These are phyloP conservation scores for Cheilosia scutellata DNA, from an alignment of 2,888 invertebrate species.

Conservation along the genomic window DNA sequence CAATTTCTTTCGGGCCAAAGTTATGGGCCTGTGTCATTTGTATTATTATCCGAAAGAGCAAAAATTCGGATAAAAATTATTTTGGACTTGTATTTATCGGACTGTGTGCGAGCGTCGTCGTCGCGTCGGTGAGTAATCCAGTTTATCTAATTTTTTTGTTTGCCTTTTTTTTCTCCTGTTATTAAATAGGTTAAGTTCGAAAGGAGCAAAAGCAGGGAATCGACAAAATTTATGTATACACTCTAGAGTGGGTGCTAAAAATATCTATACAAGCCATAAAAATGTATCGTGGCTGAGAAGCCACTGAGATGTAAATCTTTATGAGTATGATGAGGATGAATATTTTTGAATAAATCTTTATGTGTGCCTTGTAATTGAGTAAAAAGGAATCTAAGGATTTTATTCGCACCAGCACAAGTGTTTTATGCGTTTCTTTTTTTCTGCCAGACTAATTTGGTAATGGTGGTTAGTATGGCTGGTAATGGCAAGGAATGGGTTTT, in stretches of 20 bases:
- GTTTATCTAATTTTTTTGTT: slow-evolving; percentile 15
- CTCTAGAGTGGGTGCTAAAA: slow-evolving; percentile 44
- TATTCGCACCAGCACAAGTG: not conserved
- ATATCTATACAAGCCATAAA: slow-evolving; percentile 37
- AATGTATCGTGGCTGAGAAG: slow-evolving; percentile 39
- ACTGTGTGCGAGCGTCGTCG: not conserved
- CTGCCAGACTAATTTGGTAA: slow-evolving; percentile 36
- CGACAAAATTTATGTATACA: slow-evolving; percentile 48
- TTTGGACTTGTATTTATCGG: slow-evolving; percentile 28
- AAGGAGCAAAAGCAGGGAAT: slow-evolving; percentile 3
- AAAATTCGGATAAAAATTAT: slow-evolving; percentile 32
- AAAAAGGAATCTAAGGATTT: slow-evolving; percentile 30
- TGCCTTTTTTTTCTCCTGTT: slow-evolving; percentile 9
- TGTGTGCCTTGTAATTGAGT: slow-evolving; percentile 54
- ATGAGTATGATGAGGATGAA: slow-evolving; percentile 53
- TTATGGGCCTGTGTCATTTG: slow-evolving; percentile 50
- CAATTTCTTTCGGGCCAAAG: not conserved
- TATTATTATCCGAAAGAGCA: slow-evolving; percentile 43
- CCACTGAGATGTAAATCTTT: slow-evolving; percentile 51
- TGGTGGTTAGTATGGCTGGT: not conserved
- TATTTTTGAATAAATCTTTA: slow-evolving; percentile 65
- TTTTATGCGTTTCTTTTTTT: slow-evolving; percentile 28
- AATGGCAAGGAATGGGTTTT: not conserved
- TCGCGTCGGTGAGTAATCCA: slow-evolving; percentile 25
- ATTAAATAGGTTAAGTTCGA: slow-evolving; percentile 34